These are phyloP conservation scores for Perca schrenkii DNA, from an alignment of 2,113 vertebrate genomes.

Conservation along the genomic window DNA sequence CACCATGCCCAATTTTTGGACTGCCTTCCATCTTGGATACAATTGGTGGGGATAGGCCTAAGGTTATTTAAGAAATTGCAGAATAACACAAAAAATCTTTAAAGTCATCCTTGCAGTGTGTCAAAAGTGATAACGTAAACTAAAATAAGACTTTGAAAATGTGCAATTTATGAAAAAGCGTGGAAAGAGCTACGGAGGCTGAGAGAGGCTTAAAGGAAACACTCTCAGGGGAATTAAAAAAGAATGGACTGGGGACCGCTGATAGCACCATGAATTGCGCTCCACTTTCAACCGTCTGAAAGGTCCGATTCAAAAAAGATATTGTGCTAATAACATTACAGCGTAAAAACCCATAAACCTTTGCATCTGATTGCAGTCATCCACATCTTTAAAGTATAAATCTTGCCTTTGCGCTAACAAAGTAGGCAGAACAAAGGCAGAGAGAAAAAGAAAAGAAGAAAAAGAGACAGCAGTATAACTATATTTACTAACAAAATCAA, in stretches of 20 bases:
- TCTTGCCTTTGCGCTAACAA: neutral
- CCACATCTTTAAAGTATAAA: neutral
- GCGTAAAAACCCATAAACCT: neutral
- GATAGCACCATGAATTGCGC: neutral
- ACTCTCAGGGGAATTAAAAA: neutral
- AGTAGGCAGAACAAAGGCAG: neutral
- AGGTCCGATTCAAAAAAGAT: neutral
- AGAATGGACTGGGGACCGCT: neutral
- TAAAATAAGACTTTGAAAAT: constrained; percentile 19
- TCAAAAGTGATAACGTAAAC: constrained; percentile 23
- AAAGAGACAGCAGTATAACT: too few species aligned
- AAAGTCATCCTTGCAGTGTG: constrained; percentile 21
- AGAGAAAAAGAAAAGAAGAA: neutral
- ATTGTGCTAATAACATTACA: neutral
- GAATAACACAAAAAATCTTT: constrained; percentile 47
- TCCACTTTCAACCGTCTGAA: neutral
- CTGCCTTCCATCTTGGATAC: constrained; percentile 56
- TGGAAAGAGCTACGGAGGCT: neutral
- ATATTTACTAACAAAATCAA: too few species aligned
- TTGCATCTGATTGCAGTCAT: neutral
- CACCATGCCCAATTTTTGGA: constrained; percentile 63
- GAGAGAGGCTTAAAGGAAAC: constrained; percentile 7
- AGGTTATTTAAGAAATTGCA: constrained; percentile 50
- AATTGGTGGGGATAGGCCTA: constrained; percentile 30
- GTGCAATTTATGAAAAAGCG: neutral